Base-by-base conservation (phyloP, 2,113 vertebrate species). In the Xenopus tropicalis region DNA sequence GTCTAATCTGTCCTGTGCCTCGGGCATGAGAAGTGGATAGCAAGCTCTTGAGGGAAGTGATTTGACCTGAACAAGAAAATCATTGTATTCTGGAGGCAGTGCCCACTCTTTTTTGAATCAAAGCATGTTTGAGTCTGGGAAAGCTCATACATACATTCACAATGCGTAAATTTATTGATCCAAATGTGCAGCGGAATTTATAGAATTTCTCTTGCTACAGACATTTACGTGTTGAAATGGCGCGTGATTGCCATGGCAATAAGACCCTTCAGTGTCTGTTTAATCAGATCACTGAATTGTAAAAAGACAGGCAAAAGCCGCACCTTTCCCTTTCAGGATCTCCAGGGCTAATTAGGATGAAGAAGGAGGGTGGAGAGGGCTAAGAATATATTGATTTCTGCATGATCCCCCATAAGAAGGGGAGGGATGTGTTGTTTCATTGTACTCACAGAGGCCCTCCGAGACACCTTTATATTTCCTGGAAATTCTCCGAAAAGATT, bases 401-500 rank as follows among this genome's bases (percentile, higher is more conserved):
- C 42, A 51, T 52, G 73, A 64, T 59, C 52, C 66, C 66, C 73
- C 25, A 44, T 29, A 69, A 62, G 42, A 74, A 69, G 66, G 66
- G 73, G 73, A 62, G 73, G 73, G 66, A 62, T 69, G 29, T 63
- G 66, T 76, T 76, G 59, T 76, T 76, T 76, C 73, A 69, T 69
- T 69, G 73, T 69, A 76, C 59, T 56, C 29, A 69, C 73, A 69
- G 11, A 62, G 13, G 37, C 59, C 73, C 46, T 25, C 29, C 11
- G 73, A 76, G 73, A 76, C 66, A 68, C 65, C 72, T 76, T 76
- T 76, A 46, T 63, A 43, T 69, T 76, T 76, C 66, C 73, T 69
- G 43, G 73, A 69, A 76, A 76, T 69, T 76, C 57, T 69, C 73
- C 54, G 29, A 24, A 62, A 76, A 76, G 66, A 76, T 56, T 54